These are phyloP conservation scores for Benthosema pterotum DNA, from an alignment of 2,797 vertebrate species.

Conservation along the genomic window DNA sequence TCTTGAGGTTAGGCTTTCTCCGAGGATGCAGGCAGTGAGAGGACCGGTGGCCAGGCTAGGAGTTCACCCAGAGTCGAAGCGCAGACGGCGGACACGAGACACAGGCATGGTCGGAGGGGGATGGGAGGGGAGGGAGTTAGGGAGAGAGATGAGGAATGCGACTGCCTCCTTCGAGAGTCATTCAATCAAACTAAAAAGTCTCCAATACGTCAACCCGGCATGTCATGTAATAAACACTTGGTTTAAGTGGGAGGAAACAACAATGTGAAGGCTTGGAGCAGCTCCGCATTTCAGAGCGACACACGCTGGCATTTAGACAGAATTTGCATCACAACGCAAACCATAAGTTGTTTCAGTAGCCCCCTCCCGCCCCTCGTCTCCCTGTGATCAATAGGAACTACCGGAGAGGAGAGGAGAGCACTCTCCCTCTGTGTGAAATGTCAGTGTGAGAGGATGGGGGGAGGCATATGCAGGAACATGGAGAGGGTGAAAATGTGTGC, in stretches of 20 bases:
- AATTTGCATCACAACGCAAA: conserved; percentile 41
- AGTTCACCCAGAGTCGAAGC: too few relatives aligned
- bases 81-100: too few relatives aligned
- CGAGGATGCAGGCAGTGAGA: too few relatives aligned
- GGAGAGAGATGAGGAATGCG: too few relatives aligned
- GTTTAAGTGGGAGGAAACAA: conserved; percentile 30
- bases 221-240: conserved; percentile 44
- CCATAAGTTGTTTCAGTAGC: neutral
- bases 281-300: conserved; percentile 31
- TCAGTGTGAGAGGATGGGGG: conserved; percentile 11
- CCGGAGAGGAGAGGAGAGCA: neutral
- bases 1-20: too few relatives aligned
- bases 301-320: conserved; percentile 27
- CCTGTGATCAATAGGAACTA: neutral
- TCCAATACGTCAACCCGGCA: conserved; percentile 39
- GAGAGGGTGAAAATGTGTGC: neutral
- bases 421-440: conserved; percentile 21
- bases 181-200: conserved; percentile 41
- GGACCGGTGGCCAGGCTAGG: too few relatives aligned
- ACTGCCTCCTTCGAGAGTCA: too few relatives aligned
- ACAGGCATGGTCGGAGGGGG: too few relatives aligned
- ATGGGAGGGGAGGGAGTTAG: too few relatives aligned
- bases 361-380: neutral
- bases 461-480: conserved; percentile 2
- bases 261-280: conserved; percentile 25